phyloP scores from a whole-genome alignment of 2,797 vertebrate genomes.

The Argya squamiceps region DNA sequence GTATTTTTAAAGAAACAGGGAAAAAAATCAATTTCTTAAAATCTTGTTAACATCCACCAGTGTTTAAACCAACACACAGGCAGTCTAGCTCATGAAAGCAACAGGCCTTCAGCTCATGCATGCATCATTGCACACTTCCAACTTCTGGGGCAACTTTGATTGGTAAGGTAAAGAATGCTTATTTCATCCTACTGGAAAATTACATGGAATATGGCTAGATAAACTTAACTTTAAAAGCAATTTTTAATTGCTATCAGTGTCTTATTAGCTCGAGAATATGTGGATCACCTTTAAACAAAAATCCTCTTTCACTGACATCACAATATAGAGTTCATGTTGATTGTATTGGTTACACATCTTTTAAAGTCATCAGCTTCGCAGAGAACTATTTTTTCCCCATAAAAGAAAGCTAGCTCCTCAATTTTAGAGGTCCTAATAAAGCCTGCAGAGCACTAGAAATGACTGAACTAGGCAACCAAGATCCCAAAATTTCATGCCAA shows the following conservation, averaged over 20 bases:
- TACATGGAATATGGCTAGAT: not conserved
- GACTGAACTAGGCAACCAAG: not conserved
- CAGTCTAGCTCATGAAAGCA: not conserved
- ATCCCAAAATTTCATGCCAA: constrained; percentile 27
- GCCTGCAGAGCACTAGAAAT: not conserved
- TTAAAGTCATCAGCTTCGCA: not conserved
- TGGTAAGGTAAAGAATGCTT: not conserved
- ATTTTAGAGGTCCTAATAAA: not conserved
- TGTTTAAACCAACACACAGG: not conserved
- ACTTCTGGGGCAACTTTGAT: not conserved
- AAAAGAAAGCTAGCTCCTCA: not conserved
- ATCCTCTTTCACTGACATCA: not conserved
- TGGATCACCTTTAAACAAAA: not conserved
- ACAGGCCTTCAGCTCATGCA: not conserved
- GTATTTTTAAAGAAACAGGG: not conserved
- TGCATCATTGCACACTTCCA: not conserved
- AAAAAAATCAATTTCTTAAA: not conserved
- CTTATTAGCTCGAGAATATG: not conserved
- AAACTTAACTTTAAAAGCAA: not conserved
- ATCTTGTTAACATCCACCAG: not conserved
- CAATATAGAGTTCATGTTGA: not conserved
- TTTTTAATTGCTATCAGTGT: not conserved
- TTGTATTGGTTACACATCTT: not conserved
- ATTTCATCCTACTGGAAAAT: not conserved
- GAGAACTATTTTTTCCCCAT: not conserved